A percentile compares a stretch with the other conserved stretches of the same genome.
Conservation (phyloP, 2,113 vertebrate species). For the Ochotona princeps region DNA sequence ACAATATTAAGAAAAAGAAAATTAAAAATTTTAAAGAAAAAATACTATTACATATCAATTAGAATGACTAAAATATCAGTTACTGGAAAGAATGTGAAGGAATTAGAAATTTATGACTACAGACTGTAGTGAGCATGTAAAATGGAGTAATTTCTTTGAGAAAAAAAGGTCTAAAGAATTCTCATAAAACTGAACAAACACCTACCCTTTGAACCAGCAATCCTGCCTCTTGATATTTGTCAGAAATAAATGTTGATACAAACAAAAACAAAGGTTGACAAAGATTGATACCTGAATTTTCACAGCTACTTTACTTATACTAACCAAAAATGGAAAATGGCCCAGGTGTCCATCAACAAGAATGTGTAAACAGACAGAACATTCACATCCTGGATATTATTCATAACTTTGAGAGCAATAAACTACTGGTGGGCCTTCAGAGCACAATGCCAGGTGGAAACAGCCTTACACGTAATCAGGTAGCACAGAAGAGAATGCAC, state of each 20-base stretch:
- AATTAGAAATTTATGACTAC: too few relatives aligned
- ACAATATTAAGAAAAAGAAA: too few relatives aligned
- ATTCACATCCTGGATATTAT: not conserved
- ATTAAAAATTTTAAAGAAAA: too few relatives aligned
- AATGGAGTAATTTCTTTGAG: too few relatives aligned
- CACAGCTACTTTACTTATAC: conserved; percentile 26
- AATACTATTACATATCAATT: too few relatives aligned
- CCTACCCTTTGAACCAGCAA: conserved; percentile 7
- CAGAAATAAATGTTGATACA: not conserved
- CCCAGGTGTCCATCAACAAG: not conserved
- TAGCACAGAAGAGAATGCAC: not conserved
- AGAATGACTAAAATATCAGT: too few relatives aligned
- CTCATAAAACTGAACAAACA: not conserved
- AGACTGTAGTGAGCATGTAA: too few relatives aligned
- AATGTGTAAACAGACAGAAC: not conserved
- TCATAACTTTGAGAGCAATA: conserved; percentile 1
- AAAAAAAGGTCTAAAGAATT: too few relatives aligned
- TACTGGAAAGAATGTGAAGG: too few relatives aligned
- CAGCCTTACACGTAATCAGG: not conserved
- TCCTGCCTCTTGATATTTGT: conserved; percentile 10
- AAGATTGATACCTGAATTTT: conserved; percentile 31
- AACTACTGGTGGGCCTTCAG: not conserved
- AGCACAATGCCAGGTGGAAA: conserved; percentile 4
- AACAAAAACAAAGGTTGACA: not conserved
- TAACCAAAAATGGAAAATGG: not conserved